Evolutionary conservation across 1,140 invertebrate genomes (phyloP).

Genomic region (Ips typographus): DNA sequence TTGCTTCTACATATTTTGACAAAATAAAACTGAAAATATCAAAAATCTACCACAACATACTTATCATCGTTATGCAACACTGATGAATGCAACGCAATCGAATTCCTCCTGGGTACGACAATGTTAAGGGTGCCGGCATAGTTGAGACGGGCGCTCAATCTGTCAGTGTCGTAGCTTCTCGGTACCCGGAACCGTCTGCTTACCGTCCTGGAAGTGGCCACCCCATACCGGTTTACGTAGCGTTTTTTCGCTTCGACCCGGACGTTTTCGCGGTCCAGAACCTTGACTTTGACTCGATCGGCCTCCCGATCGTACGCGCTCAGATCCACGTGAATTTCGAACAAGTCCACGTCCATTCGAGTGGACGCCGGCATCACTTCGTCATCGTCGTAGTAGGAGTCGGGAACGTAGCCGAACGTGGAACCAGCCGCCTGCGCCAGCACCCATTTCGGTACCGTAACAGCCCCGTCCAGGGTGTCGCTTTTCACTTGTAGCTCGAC

Average conservation of each 20-base stretch:
- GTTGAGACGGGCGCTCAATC: background rate
- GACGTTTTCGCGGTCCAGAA: background rate
- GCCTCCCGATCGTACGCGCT: slow-evolving; percentile 10
- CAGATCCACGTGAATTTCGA: slow-evolving; percentile 17
- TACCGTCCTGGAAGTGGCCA: slow-evolving; percentile 8
- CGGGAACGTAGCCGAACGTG: background rate
- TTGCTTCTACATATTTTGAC: background rate
- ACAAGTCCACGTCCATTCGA: slow-evolving; percentile 14
- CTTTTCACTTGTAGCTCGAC: slow-evolving; percentile 7
- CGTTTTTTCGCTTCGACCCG: slow-evolving; percentile 13
- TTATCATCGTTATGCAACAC: background rate
- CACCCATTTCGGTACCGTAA: slow-evolving; percentile 14
- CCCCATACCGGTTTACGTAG: slow-evolving; percentile 18
- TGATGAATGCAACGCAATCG: background rate
- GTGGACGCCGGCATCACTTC: slow-evolving; percentile 17
- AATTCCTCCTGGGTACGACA: background rate
- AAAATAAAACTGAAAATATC: background rate
- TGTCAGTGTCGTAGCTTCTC: slow-evolving; percentile 15
- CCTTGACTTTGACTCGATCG: slow-evolving; percentile 13
- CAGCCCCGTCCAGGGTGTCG: slow-evolving; percentile 10
- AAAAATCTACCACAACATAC: background rate
- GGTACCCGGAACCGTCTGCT: slow-evolving; percentile 22
- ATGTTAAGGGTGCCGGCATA: slow-evolving; percentile 1
- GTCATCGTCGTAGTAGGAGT: background rate
- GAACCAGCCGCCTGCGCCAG: slow-evolving; percentile 10